A percentile compares a stretch with the other conserved stretches of the same genome.
Evolutionary conservation across 2,797 vertebrate genomes (phyloP).

Genomic region (Pantherophis alleghaniensis): DNA sequence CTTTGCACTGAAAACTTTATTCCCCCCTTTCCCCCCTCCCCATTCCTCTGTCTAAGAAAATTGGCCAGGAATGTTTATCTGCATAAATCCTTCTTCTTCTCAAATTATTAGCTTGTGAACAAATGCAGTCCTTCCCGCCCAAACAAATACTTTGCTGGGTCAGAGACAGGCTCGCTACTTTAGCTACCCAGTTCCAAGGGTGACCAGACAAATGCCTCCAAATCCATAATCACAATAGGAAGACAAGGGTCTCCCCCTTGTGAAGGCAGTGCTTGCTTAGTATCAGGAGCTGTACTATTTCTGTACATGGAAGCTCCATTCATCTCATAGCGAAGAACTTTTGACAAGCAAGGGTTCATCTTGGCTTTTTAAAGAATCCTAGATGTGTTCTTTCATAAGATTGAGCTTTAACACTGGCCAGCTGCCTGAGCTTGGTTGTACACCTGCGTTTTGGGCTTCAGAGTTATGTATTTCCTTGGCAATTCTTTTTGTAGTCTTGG

Average conservation of each 20-base stretch:
- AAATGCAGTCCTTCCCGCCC: background rate
- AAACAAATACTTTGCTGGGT: background rate
- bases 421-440: background rate
- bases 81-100: background rate
- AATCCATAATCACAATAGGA: too few species aligned
- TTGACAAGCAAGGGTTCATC: background rate
- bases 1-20: background rate
- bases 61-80: background rate
- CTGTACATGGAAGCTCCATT: background rate
- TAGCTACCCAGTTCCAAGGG: background rate
- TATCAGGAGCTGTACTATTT: background rate
- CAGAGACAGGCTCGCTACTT: background rate
- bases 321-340: background rate
- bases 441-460: background rate
- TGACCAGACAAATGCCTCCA: background rate
- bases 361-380: background rate
- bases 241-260: background rate
- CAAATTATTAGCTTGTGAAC: background rate
- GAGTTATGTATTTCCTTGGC: constrained; percentile 5
- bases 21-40: background rate
- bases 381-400: background rate
- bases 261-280: background rate
- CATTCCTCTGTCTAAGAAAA: background rate
- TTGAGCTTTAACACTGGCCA: background rate
- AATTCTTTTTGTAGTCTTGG: constrained; percentile 12